Evolutionary conservation across 1,140 invertebrate species (phyloP), one percentile per base, ranked within the genome.

Genomic region (Zaprionus ghesquierei): DNA sequence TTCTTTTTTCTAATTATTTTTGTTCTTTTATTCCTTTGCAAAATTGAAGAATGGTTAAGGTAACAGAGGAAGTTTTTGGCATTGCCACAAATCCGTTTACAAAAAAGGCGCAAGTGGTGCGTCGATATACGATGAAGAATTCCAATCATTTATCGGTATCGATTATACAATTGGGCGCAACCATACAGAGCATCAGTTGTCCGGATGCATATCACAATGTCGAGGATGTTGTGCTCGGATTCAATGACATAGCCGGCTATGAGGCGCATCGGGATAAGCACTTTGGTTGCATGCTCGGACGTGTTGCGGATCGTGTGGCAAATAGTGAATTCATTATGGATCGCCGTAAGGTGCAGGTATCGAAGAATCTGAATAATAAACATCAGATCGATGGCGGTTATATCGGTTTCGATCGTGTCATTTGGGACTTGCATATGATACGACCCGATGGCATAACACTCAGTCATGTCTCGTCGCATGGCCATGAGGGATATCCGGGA

Each of bases 401-500:
- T 3, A 93, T 94, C 69, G 97, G 97, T 0, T 98, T 98, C 93
- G 95, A 97, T 92, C 96, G 96, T 92, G 96, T 97, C 70, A 93
- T 94, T 55, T 95, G 94, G 95, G 86, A 92, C 8, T 73, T 92
- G 3, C 46, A 89, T 20, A 62, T 56, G 76, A 46, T 51, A 13
- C 69, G 75, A 1, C 70, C 61, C 0, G 92, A 94, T 44, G 92
- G 92, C 0, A 80, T 92, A 2, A 87, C 82, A 0, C 94, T 97
- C 78, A 94, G 93, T 8, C 94, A 97, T 70, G 76, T 95, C 1
- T 97, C 96, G 61, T 89, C 93, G 23, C 95, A 98, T 87, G 94
- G 95, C 9, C 97, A 98, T 66, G 96, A 98, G 93, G 96, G 96
- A 1, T 98, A 95, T 92, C 97, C 97, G 0, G 98, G 97, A 0